phyloP scores from a whole-genome alignment of 2,888 invertebrate species.

The Abscondita cerata region DNA sequence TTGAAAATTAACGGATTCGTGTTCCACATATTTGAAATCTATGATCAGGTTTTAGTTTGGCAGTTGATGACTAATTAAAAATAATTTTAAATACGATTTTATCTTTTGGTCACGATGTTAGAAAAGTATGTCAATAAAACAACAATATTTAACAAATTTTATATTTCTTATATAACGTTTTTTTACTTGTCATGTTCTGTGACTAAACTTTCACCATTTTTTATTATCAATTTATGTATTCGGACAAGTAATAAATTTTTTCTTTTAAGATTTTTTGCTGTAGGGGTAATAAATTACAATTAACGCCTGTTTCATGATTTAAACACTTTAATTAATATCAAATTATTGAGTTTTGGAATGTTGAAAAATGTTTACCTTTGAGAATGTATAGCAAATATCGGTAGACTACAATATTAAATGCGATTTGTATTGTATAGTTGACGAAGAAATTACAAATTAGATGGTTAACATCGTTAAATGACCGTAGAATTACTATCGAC shows the following conservation, averaged over 20 bases:
- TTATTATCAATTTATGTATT: too few relatives aligned
- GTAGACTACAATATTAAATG: constrained; percentile 5
- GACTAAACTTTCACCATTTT: too few relatives aligned
- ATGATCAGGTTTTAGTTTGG: constrained; percentile 4
- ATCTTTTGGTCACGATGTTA: neutral
- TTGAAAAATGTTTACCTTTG: neutral
- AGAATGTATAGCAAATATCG: neutral
- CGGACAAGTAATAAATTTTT: too few relatives aligned
- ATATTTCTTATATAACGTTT: too few relatives aligned
- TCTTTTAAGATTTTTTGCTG: too few relatives aligned
- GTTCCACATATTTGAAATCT: constrained; percentile 10
- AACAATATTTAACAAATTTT: too few relatives aligned
- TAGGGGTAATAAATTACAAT: too few relatives aligned
- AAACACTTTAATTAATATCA: too few relatives aligned
- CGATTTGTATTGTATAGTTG: constrained; percentile 15
- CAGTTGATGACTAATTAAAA: constrained; percentile 7
- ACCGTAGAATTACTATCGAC: constrained; percentile 4
- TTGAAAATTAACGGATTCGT: constrained; percentile 4
- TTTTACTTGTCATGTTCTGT: too few relatives aligned
- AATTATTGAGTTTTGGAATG: too few relatives aligned
- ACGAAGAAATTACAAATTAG: constrained; percentile 11
- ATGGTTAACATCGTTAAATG: constrained; percentile 7
- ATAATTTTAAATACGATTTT: constrained; percentile 2
- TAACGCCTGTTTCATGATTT: too few relatives aligned
- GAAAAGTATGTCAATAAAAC: neutral